Evolutionary conservation across 1,140 invertebrate species (phyloP), one percentile per base, ranked within the genome.

Genomic region (Plectrocnemia conspersa): DNA sequence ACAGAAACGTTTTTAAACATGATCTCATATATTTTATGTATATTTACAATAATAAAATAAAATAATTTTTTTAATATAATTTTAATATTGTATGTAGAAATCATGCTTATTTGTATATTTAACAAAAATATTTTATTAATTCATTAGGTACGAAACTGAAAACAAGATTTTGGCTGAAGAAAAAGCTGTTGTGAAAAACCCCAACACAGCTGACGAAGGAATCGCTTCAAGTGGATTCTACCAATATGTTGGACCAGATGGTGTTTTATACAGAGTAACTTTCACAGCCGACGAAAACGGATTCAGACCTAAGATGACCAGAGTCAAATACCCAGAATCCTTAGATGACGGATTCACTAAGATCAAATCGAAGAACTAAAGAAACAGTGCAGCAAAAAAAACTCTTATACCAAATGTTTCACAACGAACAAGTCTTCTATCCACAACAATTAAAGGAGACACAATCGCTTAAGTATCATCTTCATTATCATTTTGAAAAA

Each of bases 151-250:
- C 70, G 82, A 88, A 65, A 85, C 85, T n/a, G 84, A 79, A 50
- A 87, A 89, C 66, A 86, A 86, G 54, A 88, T 88, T 57, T 78
- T 82, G 54, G 83, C 79, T 15, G 73, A 85, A 67, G 85, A 89
- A 67, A 76, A 80, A 52, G 86, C 83, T 2, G 60, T 74, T 10
- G 52, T 76, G 48, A 76, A 75, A 59, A 75, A 76, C 56, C 63
- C 71, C 10, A 74, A 75, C 61, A 69, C 71, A 4, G 63, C 69
- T 23, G 72, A 75, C 33, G 82, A 83, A 63, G 81, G 83, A 3
- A 82, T 83, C 46, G 80, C 82, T 25, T 85, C 82, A 2, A 73
- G 79, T 44, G 81, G 81, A 21, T 79, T 75, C 60, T 84, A 82
- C 63, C 77, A 79, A 63, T 82, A 81, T 66, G 78, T 78, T 27